Evolutionary conservation across 2,113 vertebrate genomes (phyloP).

Genomic region (Tachysurus fulvidraco): DNA sequence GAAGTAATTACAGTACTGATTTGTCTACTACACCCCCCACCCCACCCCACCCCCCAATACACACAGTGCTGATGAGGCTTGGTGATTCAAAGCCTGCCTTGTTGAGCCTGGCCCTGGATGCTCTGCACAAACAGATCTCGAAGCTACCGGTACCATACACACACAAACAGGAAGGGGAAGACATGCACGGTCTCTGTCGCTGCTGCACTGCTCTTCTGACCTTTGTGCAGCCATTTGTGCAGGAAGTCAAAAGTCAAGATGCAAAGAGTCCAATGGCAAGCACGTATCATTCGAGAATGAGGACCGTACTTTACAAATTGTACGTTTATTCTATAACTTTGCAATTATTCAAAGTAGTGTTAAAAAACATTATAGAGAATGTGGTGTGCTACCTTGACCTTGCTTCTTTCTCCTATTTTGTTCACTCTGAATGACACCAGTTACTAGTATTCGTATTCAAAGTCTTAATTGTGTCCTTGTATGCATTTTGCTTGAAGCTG

Average conservation of each 20-base stretch:
- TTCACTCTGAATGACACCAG: background rate
- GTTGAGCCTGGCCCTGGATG: slow-evolving; percentile 79
- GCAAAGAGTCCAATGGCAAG: slow-evolving; percentile 55
- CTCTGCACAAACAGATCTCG: slow-evolving; percentile 82
- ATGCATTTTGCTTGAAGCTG: slow-evolving; percentile 71
- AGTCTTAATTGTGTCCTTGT: background rate
- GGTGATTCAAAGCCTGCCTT: slow-evolving; percentile 76
- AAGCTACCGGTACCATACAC: slow-evolving; percentile 88
- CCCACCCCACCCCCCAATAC: background rate
- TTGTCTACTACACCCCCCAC: background rate
- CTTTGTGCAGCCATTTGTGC: slow-evolving; percentile 82
- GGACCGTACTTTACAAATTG: slow-evolving; percentile 86
- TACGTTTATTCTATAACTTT: slow-evolving; percentile 66
- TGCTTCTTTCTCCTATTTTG: background rate
- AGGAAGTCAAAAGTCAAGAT: slow-evolving; percentile 71
- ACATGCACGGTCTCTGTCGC: slow-evolving; percentile 78
- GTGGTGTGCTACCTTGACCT: background rate
- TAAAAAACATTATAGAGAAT: background rate
- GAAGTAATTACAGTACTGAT: slow-evolving; percentile 12
- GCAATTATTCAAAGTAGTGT: background rate
- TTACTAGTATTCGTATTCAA: background rate
- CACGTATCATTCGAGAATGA: slow-evolving; percentile 70
- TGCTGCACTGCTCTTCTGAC: slow-evolving; percentile 79
- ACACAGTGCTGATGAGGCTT: slow-evolving; percentile 81
- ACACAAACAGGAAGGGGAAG: slow-evolving; percentile 80